Conservation (phyloP, 2,888 invertebrate genomes). For the Hofmannophila pseudospretella region DNA sequence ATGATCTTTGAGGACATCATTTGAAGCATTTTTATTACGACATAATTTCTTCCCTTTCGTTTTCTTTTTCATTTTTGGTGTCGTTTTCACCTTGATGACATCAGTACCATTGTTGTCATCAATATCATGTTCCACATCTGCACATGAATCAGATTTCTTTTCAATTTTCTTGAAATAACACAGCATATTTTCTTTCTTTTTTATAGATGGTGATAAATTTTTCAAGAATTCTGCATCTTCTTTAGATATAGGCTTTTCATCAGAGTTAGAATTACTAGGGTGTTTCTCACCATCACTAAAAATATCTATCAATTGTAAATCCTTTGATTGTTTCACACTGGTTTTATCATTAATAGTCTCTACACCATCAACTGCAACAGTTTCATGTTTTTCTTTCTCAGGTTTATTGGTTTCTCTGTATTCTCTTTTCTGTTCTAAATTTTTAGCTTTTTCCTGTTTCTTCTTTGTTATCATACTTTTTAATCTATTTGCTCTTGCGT, state of each 20-base stretch:
- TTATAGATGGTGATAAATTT: slow-evolving; percentile 77
- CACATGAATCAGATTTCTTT: slow-evolving; percentile 35
- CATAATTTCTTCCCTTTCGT: slow-evolving; percentile 36
- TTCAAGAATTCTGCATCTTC: slow-evolving; percentile 69
- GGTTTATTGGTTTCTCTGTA: background rate
- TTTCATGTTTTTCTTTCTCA: slow-evolving; percentile 10
- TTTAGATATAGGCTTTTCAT: slow-evolving; percentile 30
- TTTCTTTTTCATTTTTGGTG: slow-evolving; percentile 44
- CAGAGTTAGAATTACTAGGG: slow-evolving; percentile 16
- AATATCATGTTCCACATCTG: slow-evolving; percentile 23
- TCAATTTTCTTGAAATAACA: slow-evolving; percentile 78
- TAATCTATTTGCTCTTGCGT: slow-evolving; percentile 78
- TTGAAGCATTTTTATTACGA: slow-evolving; percentile 21
- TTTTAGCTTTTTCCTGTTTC: slow-evolving; percentile 19
- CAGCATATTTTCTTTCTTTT: slow-evolving; percentile 78
- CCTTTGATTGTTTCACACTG: slow-evolving; percentile 4
- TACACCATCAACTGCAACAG: slow-evolving; percentile 11
- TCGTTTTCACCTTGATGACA: slow-evolving; percentile 55
- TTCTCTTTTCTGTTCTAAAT: background rate
- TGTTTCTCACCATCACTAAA: slow-evolving; percentile 32
- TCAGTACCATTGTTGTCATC: slow-evolving; percentile 22
- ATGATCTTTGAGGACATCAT: slow-evolving; percentile 15
- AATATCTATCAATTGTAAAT: slow-evolving; percentile 42
- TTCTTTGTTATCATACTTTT: slow-evolving; percentile 63
- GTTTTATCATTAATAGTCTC: slow-evolving; percentile 4